These are phyloP conservation scores for Spermophilus dauricus DNA, from an alignment of 2,113 vertebrate genomes.

Conservation along the genomic window DNA sequence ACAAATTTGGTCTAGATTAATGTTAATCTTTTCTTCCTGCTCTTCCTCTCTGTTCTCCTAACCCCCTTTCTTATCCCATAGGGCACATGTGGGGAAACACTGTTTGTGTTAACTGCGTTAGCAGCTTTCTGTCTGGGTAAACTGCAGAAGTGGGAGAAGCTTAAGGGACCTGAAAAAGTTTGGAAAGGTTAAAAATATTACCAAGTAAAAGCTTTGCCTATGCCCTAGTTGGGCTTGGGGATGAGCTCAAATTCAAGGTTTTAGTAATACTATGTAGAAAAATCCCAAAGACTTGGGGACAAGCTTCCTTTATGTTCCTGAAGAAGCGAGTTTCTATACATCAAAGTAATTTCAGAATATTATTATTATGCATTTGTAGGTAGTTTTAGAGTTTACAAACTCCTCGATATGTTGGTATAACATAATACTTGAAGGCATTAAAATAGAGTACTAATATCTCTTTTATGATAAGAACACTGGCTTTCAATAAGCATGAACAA, in stretches of 20 bases:
- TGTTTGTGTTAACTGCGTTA: not conserved
- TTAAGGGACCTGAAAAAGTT: not conserved
- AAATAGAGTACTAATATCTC: not conserved
- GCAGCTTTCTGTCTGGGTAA: not conserved
- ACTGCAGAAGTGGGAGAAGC: not conserved
- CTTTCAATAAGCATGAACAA: not conserved
- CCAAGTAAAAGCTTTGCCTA: not conserved
- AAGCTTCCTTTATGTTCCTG: not conserved
- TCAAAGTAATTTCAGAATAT: not conserved
- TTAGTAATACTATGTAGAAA: not conserved
- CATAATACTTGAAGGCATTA: not conserved
- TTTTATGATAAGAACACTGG: not conserved
- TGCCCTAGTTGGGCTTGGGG: not conserved
- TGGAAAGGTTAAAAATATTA: not conserved
- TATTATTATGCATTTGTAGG: not conserved
- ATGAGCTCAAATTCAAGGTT: not conserved
- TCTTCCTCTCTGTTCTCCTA: fast-evolving
- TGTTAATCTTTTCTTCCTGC: too few relatives aligned
- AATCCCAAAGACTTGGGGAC: not conserved
- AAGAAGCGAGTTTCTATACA: not conserved
- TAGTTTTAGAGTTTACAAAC: not conserved
- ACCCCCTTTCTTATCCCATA: not conserved
- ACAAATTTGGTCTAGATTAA: not conserved
- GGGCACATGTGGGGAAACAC: not conserved
- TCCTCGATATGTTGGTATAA: not conserved